phyloP scores from a whole-genome alignment of 2,888 invertebrate genomes.

The Lasioglossum oenotherae region DNA sequence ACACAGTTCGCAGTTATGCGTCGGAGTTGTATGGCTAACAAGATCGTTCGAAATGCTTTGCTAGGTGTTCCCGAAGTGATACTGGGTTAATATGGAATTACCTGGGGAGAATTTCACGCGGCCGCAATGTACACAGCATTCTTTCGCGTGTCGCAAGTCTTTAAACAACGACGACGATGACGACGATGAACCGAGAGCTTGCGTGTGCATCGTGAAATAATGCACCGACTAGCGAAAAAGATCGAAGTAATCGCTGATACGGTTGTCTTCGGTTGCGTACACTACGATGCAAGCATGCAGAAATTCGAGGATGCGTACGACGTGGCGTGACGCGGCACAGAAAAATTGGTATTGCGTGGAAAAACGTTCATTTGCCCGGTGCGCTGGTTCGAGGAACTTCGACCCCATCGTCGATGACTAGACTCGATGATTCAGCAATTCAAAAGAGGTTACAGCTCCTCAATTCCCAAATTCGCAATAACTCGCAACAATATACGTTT shows the following conservation, averaged over 20 bases:
- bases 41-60: slow-evolving; percentile 40
- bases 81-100: slow-evolving; percentile 56
- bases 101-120: slow-evolving; percentile 19
- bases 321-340: slow-evolving; percentile 27
- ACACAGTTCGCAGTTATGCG: background rate
- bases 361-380: background rate
- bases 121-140: slow-evolving; percentile 43
- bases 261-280: slow-evolving; percentile 10
- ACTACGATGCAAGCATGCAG: slow-evolving; percentile 37
- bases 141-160: slow-evolving; percentile 55
- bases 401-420: background rate
- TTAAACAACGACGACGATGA: background rate
- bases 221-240: slow-evolving; percentile 19
- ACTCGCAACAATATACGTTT: background rate
- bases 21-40: background rate
- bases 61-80: slow-evolving; percentile 25
- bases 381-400: slow-evolving; percentile 17
- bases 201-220: slow-evolving; percentile 49
- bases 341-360: slow-evolving; percentile 2
- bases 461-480: background rate
- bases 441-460: background rate
- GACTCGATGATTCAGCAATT: background rate
- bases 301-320: slow-evolving; percentile 41
- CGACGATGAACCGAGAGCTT: background rate
- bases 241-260: slow-evolving; percentile 41